Percentiles rank a stretch among this genome's conserved stretches.
These are phyloP conservation scores for Neria commutata DNA, from an alignment of 2,888 invertebrate genomes.

Conservation along the genomic window DNA sequence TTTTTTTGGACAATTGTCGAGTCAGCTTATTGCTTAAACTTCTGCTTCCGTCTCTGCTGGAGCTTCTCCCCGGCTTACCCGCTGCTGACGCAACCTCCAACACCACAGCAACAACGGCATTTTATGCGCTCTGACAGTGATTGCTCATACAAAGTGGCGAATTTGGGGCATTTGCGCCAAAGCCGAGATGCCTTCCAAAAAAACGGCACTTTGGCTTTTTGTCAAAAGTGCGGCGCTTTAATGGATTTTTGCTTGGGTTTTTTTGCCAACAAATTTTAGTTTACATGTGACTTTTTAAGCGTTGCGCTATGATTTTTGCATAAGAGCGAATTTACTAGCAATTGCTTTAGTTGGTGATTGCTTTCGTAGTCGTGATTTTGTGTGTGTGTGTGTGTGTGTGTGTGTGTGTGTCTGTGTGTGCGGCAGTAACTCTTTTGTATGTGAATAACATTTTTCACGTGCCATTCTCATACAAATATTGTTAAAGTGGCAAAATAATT, in stretches of 20 bases:
- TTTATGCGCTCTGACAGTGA: constrained; percentile 2
- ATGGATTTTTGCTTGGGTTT: constrained; percentile 9
- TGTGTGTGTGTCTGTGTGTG: too few species aligned
- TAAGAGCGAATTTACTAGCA: not conserved
- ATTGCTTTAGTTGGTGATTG: not conserved
- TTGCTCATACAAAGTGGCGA: constrained; percentile 5
- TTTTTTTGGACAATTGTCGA: too few species aligned
- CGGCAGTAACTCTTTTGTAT: too few species aligned
- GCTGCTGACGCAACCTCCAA: not conserved
- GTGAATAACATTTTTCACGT: too few species aligned
- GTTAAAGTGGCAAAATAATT: too few species aligned
- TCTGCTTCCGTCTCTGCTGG: not conserved
- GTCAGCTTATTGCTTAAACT: too few species aligned
- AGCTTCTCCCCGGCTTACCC: not conserved
- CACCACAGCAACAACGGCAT: not conserved
- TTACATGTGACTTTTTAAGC: not conserved
- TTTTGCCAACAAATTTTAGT: not conserved
- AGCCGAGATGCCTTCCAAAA: not conserved
- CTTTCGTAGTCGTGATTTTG: too few species aligned
- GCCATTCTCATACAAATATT: too few species aligned
- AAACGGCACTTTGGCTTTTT: constrained; percentile 46
- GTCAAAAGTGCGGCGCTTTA: constrained; percentile 44
- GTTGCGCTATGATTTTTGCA: not conserved
- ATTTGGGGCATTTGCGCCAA: constrained; percentile 3
- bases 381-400: too few species aligned